Base-by-base conservation (phyloP, 1,140 invertebrate species). In the Eurosta solidaginis region DNA sequence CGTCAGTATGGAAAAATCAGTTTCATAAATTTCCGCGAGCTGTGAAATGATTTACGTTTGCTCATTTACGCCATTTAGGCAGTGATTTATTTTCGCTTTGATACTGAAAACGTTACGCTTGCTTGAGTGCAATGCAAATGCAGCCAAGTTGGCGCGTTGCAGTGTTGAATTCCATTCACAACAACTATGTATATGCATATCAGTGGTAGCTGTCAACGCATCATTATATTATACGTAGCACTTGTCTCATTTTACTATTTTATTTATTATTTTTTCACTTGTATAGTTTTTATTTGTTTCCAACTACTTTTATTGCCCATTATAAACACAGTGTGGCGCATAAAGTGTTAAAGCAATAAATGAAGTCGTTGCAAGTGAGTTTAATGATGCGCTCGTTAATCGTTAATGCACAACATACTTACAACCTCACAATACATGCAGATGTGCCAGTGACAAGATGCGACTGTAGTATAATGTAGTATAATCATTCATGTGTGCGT, bases 301-400 rank as follows among this genome's bases (percentile, higher is more conserved):
- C 17, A 68, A 68, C 59, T n/a, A 33, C 59, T 68, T 68, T 68
- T 68, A 68, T 68, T 68, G 59, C 59, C 59, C 59, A 68, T 68
- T 40, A 68, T 68, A 29, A 68, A n/a, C 59, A 33, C 59, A 40
- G 22, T 45, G 82, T 81, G 82, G 82, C 83, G 83, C 83, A 83
- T 83, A 83, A 82, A 82, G 80, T 84, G 83, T 83, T 84, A 85
- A 81, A 83, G 12, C 82, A 83, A 80, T 82, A 81, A 81, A 85
- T 85, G 83, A 84, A 84, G 83, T 84, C 83, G 83, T 85, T 83
- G 82, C 83, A 85, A 83, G 59, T 68, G 82, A 79, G 78, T 85
- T 83, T 85, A 83, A 83, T 85, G 83, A 81, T 85, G 83, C 82
- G 78, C 82, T 85, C 81, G 82, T 84, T 84, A 84, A 82, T 82